These are phyloP conservation scores for Chloroceryle inda DNA, from an alignment of 2,797 vertebrate species.

Conservation along the genomic window DNA sequence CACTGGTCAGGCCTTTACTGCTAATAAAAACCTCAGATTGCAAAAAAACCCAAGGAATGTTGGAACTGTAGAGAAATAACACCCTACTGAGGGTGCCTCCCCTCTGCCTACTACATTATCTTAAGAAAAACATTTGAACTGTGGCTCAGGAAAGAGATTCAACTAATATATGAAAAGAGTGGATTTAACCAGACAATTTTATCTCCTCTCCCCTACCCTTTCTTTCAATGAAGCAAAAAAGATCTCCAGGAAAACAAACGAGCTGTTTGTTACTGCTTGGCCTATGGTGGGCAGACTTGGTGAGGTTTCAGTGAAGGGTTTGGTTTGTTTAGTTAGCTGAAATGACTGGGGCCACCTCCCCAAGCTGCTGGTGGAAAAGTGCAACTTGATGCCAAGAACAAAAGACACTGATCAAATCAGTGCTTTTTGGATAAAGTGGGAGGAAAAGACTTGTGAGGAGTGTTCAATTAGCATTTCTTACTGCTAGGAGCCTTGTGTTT, in stretches of 20 bases:
- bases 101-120: not conserved
- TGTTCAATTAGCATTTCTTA: slow-evolving; percentile 77
- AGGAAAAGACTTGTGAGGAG: slow-evolving; percentile 70
- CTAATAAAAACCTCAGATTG: slow-evolving; percentile 63
- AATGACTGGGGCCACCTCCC: not conserved
- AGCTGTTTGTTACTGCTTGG: not conserved
- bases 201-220: not conserved
- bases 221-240: not conserved
- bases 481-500: slow-evolving; percentile 63
- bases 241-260: not conserved
- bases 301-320: not conserved
- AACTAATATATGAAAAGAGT: not conserved
- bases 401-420: slow-evolving; percentile 65
- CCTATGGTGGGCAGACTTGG: not conserved
- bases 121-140: not conserved
- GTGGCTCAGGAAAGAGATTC: not conserved
- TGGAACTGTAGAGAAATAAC: not conserved
- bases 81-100: not conserved
- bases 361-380: not conserved
- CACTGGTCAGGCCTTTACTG: slow-evolving; percentile 53
- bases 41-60: not conserved
- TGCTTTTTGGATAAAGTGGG: slow-evolving; percentile 54
- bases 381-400: slow-evolving; percentile 6
- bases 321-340: not conserved
- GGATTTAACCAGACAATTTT: not conserved